Conservation (phyloP, 2,888 invertebrate genomes). For the Drosophila barbarae region DNA sequence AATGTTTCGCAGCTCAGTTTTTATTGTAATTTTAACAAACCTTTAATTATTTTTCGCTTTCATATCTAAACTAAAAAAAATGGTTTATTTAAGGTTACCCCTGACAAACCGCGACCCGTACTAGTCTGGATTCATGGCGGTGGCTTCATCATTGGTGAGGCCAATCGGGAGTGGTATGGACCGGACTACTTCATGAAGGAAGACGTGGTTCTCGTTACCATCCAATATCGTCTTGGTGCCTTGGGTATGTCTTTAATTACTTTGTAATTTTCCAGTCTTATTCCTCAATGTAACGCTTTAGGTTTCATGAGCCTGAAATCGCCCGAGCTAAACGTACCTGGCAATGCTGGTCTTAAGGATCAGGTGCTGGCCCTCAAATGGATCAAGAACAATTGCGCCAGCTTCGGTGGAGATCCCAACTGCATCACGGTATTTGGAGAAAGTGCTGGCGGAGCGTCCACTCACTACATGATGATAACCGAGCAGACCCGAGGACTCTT, state of each 20-base stretch:
- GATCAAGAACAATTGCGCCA: constrained; percentile 80
- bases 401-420: constrained; percentile 81
- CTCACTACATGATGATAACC: constrained; percentile 80
- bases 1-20: background rate
- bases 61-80: background rate
- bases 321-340: constrained; percentile 80
- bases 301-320: constrained; percentile 81
- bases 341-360: constrained; percentile 82
- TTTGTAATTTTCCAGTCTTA: too few species aligned
- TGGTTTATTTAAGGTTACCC: constrained; percentile 58
- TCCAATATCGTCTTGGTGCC: constrained; percentile 81
- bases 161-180: constrained; percentile 77
- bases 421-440: constrained; percentile 82
- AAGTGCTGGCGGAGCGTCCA: constrained; percentile 81
- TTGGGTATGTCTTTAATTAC: constrained; percentile 67
- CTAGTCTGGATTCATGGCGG: constrained; percentile 81
- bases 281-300: constrained; percentile 41
- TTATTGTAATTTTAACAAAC: background rate
- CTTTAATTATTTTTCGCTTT: too few species aligned
- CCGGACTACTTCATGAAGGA: constrained; percentile 80
- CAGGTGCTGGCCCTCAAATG: constrained; percentile 81
- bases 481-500: constrained; percentile 80
- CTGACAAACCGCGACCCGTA: constrained; percentile 77
- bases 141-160: constrained; percentile 80
- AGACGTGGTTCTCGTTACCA: constrained; percentile 80